Percentiles rank a stretch among this genome's conserved stretches.
Evolutionary conservation across 2,113 vertebrate species (phyloP).

Genomic region (Ariopsis seemanni): DNA sequence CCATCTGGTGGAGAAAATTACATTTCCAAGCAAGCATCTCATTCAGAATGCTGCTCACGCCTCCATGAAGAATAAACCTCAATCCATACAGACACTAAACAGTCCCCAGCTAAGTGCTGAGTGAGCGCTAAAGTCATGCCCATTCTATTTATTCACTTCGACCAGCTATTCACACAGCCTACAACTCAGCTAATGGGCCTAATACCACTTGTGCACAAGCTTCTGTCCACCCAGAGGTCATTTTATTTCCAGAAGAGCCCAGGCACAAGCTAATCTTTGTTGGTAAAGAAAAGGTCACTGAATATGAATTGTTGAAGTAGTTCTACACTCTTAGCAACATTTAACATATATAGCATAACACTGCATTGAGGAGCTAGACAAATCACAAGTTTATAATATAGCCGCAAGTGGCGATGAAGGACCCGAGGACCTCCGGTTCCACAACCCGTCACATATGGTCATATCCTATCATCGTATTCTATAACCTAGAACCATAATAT

Average conservation of each 20-base stretch:
- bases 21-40: conserved; percentile 48
- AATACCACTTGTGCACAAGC: conserved; percentile 21
- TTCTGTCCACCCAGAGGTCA: conserved; percentile 2
- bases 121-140: conserved; percentile 29
- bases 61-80: conserved; percentile 41
- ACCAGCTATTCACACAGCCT: conserved; percentile 28
- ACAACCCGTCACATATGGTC: too few relatives aligned
- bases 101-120: conserved; percentile 46
- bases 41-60: conserved; percentile 45
- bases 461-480: too few relatives aligned
- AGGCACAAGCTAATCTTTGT: neutral
- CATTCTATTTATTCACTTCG: conserved; percentile 37
- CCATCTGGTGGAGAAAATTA: conserved; percentile 57
- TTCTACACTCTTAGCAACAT: neutral
- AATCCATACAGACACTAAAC: conserved; percentile 30
- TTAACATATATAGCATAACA: too few relatives aligned
- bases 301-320: neutral
- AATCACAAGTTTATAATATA: neutral
- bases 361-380: neutral
- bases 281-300: conserved; percentile 15
- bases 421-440: too few relatives aligned
- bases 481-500: too few relatives aligned
- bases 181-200: conserved; percentile 11
- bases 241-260: neutral
- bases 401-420: too few relatives aligned